Percentiles rank a stretch among this genome's conserved stretches.
Evolutionary conservation across 1,140 invertebrate genomes (phyloP).

Genomic region (Acromyrmex charruanus): DNA sequence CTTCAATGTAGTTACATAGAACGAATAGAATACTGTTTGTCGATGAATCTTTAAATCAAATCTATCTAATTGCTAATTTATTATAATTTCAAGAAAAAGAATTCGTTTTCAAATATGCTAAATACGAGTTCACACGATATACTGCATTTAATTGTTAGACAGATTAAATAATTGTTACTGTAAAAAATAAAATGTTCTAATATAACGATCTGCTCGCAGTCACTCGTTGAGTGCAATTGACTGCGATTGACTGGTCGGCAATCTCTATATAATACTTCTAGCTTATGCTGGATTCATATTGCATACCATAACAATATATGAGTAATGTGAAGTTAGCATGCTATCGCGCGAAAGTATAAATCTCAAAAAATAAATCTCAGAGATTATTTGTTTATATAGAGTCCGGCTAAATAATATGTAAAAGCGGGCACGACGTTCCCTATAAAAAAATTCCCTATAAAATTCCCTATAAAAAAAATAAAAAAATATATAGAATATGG

Average conservation of each 20-base stretch:
- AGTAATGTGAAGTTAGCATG: no score
- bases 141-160: neutral
- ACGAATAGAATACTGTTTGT: neutral
- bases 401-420: no score
- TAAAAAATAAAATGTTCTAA: neutral
- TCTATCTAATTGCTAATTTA: constrained; percentile 7
- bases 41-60: neutral
- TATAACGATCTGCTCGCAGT: neutral
- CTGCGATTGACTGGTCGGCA: neutral
- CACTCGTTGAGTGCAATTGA: neutral
- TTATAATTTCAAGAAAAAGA: neutral
- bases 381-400: no score
- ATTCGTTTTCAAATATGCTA: neutral
- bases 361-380: no score
- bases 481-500: no score
- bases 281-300: no score
- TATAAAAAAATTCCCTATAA: no score
- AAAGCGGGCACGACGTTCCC: no score
- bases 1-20: neutral
- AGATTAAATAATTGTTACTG: neutral
- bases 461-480: no score
- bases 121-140: neutral
- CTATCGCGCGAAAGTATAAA: no score
- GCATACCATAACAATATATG: no score
- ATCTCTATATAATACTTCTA: no score